These are phyloP conservation scores for Papilio dardanus DNA, from an alignment of 1,140 invertebrate species.

Conservation along the genomic window DNA sequence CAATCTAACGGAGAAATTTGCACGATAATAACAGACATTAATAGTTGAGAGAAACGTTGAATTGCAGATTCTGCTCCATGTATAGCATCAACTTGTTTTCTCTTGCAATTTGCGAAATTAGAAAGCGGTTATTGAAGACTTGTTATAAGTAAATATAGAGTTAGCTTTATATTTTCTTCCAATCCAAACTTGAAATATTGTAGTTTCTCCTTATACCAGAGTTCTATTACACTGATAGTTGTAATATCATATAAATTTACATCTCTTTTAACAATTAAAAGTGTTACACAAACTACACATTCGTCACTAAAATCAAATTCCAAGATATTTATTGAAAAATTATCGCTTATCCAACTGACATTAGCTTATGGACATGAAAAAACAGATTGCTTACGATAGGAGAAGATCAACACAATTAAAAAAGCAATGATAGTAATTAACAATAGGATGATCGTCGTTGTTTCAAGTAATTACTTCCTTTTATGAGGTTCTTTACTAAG, in stretches of 20 bases:
- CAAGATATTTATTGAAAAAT: no score
- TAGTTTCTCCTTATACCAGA: no score
- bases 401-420: neutral
- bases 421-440: neutral
- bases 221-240: no score
- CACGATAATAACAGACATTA: no score
- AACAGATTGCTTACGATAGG: neutral
- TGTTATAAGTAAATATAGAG: neutral
- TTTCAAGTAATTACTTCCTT: neutral
- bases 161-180: no score
- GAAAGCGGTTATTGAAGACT: neutral
- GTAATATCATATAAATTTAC: no score
- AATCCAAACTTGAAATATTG: no score
- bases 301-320: no score
- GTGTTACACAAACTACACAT: no score
- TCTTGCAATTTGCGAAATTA: constrained; percentile 2
- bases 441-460: neutral
- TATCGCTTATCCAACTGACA: no score
- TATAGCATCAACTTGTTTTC: neutral
- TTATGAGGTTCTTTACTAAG: neutral
- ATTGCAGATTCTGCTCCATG: neutral
- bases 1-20: neutral
- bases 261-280: no score
- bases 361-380: neutral
- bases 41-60: constrained; percentile 16